phyloP scores from a whole-genome alignment of 2,888 invertebrate species.

The Perithous albicinctus region DNA sequence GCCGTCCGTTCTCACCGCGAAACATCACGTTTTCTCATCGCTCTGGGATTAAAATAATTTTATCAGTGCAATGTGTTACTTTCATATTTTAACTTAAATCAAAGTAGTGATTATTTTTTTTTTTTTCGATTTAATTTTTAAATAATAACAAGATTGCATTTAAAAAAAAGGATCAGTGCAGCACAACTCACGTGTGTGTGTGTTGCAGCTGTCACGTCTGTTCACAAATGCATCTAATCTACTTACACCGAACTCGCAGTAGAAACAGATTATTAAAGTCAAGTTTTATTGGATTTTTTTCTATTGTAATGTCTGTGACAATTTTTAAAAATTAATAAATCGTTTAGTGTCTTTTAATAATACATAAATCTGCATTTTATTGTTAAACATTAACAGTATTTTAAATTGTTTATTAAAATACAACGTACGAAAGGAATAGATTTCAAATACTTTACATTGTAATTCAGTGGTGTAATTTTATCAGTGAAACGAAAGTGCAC shows the following conservation, averaged over 20 bases:
- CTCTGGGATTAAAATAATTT: conserved; percentile 25
- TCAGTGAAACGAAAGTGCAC: neutral
- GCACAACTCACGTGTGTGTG: neutral
- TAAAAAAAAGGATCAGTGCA: neutral
- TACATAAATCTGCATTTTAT: neutral
- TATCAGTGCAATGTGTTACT: neutral
- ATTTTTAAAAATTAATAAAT: neutral
- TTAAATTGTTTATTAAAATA: neutral
- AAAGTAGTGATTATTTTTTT: neutral
- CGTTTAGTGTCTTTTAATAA: neutral
- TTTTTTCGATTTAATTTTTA: too few relatives aligned
- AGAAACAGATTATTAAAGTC: neutral
- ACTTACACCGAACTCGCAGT: neutral
- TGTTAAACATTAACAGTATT: neutral
- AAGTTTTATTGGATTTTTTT: too few relatives aligned
- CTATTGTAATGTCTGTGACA: too few relatives aligned
- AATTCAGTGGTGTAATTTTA: neutral
- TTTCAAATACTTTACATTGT: neutral
- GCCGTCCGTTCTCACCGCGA: neutral
- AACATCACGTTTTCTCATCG: neutral
- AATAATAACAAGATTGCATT: too few relatives aligned
- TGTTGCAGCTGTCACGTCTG: neutral
- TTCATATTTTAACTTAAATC: neutral
- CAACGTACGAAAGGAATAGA: neutral
- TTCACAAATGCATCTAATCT: neutral